Evolutionary conservation across 2,797 vertebrate genomes (phyloP), one percentile per base, ranked within the genome.

Genomic region (Sebastolobus altivelis): DNA sequence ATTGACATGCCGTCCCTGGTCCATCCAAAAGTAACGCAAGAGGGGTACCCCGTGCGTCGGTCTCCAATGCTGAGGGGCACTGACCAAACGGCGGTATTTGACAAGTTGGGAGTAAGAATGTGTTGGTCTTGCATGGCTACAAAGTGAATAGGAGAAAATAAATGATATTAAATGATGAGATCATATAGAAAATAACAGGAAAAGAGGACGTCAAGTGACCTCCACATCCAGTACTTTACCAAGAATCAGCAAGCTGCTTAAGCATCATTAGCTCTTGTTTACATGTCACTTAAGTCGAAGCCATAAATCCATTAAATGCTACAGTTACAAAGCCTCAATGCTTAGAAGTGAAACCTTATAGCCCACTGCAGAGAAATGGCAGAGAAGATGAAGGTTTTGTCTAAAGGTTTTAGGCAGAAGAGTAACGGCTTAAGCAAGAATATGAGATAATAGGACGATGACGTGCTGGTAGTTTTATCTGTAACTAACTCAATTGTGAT

Each of bases 201-300:
- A 73, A 63, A 29, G 2, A 70, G 27, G 40, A 3, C 22, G 1
- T 46, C 52, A 27, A 70, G 37, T 20, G 38, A 65, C 59, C 49
- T 65, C 66, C 2, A 33, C 54, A 74, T 72, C 58, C 18, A 65
- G 20, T 56, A 62, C 14, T 65, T 22, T 31, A 54, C 38, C 20
- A 73, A 70, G 43, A 71, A 54, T 46, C 63, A 71, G 49, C 68
- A 18, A n/a, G 38, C 68, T 65, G 31, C 66, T 78, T 80, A 31
- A 67, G 38, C 73, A 76, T 82, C 73, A 83, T 84, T 87, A 83
- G 31, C 43, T 80, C 14, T 60, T 87, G 80, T 87, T 88, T 75
- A 85, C 27, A 65, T 65, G 61, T 71, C 60, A 59, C 25, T 55
- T 62, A 60, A 74, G 72, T 79, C 56, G 27, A 82, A 72, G 40